Evolutionary conservation across 2,888 invertebrate genomes (phyloP).

Genomic region (Cephus runcator): DNA sequence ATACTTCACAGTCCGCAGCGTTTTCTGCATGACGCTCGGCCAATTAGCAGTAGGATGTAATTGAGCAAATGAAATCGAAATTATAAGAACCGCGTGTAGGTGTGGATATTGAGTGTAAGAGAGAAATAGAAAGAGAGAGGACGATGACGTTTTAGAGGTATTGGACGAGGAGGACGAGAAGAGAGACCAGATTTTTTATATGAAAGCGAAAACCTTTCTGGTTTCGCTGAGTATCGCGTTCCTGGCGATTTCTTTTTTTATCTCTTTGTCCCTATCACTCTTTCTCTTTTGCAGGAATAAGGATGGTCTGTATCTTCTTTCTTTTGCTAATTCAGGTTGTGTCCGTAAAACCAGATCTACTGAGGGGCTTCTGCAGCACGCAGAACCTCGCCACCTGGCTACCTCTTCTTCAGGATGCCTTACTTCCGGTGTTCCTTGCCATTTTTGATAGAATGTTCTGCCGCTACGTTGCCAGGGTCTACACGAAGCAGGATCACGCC

Average conservation of each 20-base stretch:
- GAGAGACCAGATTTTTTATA: slow-evolving; percentile 29
- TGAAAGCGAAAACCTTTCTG: slow-evolving; percentile 29
- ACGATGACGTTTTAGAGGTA: not conserved
- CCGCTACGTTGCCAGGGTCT: slow-evolving; percentile 69
- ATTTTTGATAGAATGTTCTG: slow-evolving; percentile 71
- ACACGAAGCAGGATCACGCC: slow-evolving; percentile 61
- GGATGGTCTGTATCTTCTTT: slow-evolving; percentile 4
- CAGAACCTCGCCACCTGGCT: slow-evolving; percentile 70
- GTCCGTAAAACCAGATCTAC: slow-evolving; percentile 67
- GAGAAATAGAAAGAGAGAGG: not conserved
- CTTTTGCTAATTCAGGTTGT: slow-evolving; percentile 61
- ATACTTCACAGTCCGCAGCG: slow-evolving; percentile 16
- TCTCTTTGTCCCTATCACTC: not conserved
- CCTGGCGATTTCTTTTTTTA: slow-evolving; percentile 5
- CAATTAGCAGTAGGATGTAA: slow-evolving; percentile 17
- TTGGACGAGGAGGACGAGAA: not conserved
- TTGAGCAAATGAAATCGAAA: slow-evolving; percentile 19
- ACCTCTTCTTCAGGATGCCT: slow-evolving; percentile 69
- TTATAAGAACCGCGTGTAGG: not conserved
- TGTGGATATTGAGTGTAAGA: not conserved
- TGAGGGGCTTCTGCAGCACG: slow-evolving; percentile 67
- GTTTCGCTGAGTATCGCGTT: slow-evolving; percentile 11
- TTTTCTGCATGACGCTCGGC: slow-evolving; percentile 13
- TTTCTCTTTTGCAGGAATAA: not conserved
- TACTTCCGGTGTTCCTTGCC: slow-evolving; percentile 70